Base-by-base conservation (phyloP, 2,797 vertebrate species). In the Pangasius krempfi region DNA sequence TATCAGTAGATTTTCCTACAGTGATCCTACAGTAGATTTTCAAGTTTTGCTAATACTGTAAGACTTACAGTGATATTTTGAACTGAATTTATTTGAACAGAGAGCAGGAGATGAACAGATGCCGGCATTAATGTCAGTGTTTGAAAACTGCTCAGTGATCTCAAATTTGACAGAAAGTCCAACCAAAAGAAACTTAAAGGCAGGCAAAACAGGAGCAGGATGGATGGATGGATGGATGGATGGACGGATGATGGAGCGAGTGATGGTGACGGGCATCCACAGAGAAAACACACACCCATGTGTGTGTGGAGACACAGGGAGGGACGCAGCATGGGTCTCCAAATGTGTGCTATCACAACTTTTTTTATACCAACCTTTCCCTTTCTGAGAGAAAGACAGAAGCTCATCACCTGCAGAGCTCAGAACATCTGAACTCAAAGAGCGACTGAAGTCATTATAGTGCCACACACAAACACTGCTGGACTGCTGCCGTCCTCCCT, bases 321-420 rank as follows among this genome's bases (percentile, higher is more conserved):
- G 70, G 70, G 87, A 60, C 50, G 62, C 85, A 37, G 85, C 72
- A 62, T 76, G 58, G 30, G n/a, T 87, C 60, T 76, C 79, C 30
- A 56, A 58, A 89, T 68, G 82, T 85, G 72, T 78, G 50, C 50
- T 18, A 37, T 72, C 1, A 10, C 16, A 7, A 18, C 85, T 27
- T 79, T 83, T 89, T 70, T n/a, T 52, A 60, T 54, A 66, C 50
- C 54, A 75, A 56, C 66, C 81, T 62, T 82, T 78, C 44, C 66
- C 73, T 85, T 81, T 87, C 40, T 58, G 50, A 84, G 40, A 20
- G 47, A 81, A 54, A 89, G 84, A 86, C 47, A 88, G 80, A 89
- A 68, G 85, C 86, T 52, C 30, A 47, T 90, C 83, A 88, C 88
- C 86, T 87, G 84, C 56, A 73, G 80, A 50, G 87, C 86, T 85